Evolutionary conservation across 2,113 vertebrate genomes (phyloP), one percentile per base, ranked within the genome.

Genomic region (Nettapus auritus): DNA sequence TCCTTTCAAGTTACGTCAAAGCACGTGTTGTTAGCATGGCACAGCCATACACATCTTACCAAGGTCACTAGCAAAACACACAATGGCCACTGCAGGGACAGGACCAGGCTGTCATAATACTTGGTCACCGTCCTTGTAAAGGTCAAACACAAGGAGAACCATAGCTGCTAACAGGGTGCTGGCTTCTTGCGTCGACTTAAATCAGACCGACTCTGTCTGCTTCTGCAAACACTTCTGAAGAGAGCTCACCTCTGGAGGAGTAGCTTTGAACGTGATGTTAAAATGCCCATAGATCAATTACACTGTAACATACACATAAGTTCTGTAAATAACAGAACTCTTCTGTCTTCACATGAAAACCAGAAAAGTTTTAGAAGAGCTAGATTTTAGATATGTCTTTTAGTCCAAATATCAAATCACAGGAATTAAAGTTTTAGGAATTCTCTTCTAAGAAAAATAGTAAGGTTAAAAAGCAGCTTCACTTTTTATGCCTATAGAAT

Each of bases 41-140:
- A 33, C 34, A 40, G 46, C 18, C 3, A 2, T 3, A n/a, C 6
- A 4, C 0, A 0, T 50, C 67, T 42, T 23, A 15, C 29, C 6
- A 2, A 28, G 16, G 21, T 44, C 60, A 18, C 33, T 52, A 68
- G 48, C 87, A 62, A 62, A 60, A 22, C 16, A 18, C 18, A 18
- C 0, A 2, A 31, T 33, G 66, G 33, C 33, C 33, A 68, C 48
- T 53, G 21, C 1, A 64, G 42, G 40, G 68, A 22, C 3, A 48
- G 42, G 21, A 44, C 13, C 13, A 9, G 42, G 34, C 55, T 36
- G 2, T 22, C 0, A 2, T 53, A 68, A 25, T 21, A 9, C 17
- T 31, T 46, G 70, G 19, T n/a, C 38, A 76, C 34, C 63, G 40
- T 33, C 18, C 5, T 4, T 11, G 28, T 20, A 38, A 69, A 89